These are phyloP conservation scores for Acrossocheilus fasciatus DNA, from an alignment of 2,797 vertebrate genomes.

Conservation along the genomic window DNA sequence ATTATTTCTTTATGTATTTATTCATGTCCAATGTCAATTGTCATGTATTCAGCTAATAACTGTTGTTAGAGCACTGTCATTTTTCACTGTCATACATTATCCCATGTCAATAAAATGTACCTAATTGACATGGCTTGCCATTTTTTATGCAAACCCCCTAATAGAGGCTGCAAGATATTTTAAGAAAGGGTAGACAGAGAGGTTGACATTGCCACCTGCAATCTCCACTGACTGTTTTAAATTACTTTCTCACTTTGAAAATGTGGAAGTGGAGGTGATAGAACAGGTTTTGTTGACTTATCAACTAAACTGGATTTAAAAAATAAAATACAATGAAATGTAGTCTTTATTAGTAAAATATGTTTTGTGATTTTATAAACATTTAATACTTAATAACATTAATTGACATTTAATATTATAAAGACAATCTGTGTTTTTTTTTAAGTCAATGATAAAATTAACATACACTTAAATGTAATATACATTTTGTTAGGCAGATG, in stretches of 20 bases:
- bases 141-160: neutral
- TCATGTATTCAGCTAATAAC: neutral
- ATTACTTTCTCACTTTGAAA: neutral
- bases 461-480: neutral
- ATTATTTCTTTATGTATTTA: neutral
- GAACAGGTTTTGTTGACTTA: neutral
- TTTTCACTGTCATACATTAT: neutral
- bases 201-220: no score
- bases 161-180: neutral
- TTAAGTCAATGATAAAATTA: neutral
- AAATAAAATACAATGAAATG: neutral
- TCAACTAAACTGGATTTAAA: neutral
- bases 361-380: no score
- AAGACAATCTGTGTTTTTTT: no score
- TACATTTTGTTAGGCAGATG: neutral
- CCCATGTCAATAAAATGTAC: neutral
- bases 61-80: neutral
- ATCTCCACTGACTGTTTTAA: neutral
- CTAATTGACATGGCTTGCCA: neutral
- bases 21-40: neutral
- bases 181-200: neutral
- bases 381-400: no score
- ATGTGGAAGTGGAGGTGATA: neutral
- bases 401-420: no score
- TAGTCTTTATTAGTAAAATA: neutral